phyloP scores from a whole-genome alignment of 2,888 invertebrate species.

The Neria commutata region DNA sequence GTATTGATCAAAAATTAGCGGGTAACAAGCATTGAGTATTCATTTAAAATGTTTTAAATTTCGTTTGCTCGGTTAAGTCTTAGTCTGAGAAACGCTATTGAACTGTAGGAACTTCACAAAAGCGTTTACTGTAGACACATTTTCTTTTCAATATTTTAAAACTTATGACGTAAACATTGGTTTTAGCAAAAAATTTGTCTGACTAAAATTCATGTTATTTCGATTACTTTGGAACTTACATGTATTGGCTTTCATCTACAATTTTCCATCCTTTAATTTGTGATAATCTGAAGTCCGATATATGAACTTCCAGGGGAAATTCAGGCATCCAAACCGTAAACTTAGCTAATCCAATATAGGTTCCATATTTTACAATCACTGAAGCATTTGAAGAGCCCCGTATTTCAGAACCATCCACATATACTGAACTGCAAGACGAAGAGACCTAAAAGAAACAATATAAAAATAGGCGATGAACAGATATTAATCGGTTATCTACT shows the following conservation, averaged over 20 bases:
- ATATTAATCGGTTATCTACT: slow-evolving; percentile 17
- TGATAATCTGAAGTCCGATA: slow-evolving; percentile 86
- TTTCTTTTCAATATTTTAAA: no score
- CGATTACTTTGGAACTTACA: no score
- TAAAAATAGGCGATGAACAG: slow-evolving; percentile 8
- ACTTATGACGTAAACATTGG: no score
- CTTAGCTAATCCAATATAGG: slow-evolving; percentile 84
- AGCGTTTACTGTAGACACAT: no score
- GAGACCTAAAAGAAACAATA: slow-evolving; percentile 73
- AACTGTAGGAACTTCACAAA: no score
- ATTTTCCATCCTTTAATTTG: slow-evolving; percentile 96
- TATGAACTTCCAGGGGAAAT: slow-evolving; percentile 87
- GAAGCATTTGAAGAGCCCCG: slow-evolving; percentile 94
- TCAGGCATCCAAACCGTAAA: slow-evolving; percentile 98
- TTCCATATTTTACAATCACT: slow-evolving; percentile 90
- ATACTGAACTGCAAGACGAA: slow-evolving; percentile 93
- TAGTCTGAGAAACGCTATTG: no score
- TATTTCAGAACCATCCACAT: slow-evolving; percentile 94
- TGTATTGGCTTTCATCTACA: slow-evolving; percentile 73
- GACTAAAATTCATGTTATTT: no score
- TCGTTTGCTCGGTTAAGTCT: no score
- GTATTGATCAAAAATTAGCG: no score
- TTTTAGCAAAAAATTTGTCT: no score
- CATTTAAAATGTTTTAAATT: no score
- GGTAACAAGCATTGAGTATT: no score